phyloP scores from a whole-genome alignment of 1,140 invertebrate genomes.

The Drosophila simulans region DNA sequence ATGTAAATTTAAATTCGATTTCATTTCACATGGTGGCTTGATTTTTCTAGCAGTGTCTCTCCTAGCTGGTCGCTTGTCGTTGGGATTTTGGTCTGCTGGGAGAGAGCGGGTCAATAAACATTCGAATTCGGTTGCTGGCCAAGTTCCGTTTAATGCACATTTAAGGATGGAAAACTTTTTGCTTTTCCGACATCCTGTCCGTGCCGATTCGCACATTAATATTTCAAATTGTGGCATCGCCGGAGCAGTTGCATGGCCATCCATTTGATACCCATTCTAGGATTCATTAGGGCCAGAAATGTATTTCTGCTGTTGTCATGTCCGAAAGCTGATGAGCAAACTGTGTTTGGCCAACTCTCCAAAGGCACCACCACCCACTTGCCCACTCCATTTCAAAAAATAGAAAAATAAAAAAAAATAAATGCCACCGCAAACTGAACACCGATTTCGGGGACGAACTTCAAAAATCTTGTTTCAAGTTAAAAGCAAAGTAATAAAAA shows the following conservation, averaged over 20 bases:
- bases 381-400: not conserved
- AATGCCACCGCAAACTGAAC: slow-evolving; percentile 30
- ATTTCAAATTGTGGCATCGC: slow-evolving; percentile 58
- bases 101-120: slow-evolving; percentile 45
- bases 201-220: slow-evolving; percentile 54
- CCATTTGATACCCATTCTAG: slow-evolving; percentile 24
- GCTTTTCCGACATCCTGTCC: slow-evolving; percentile 29
- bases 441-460: slow-evolving; percentile 48
- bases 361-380: slow-evolving; percentile 24
- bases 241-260: slow-evolving; percentile 26
- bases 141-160: slow-evolving; percentile 68
- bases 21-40: too few relatives aligned
- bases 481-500: slow-evolving; percentile 67
- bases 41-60: not conserved
- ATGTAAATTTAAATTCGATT: too few relatives aligned
- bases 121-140: slow-evolving; percentile 22
- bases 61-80: not conserved
- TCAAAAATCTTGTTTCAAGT: slow-evolving; percentile 59
- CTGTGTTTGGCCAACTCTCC: slow-evolving; percentile 51
- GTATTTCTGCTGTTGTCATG: slow-evolving; percentile 54
- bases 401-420: not conserved
- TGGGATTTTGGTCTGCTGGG: slow-evolving; percentile 24
- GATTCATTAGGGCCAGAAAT: slow-evolving; percentile 37
- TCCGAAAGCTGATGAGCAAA: slow-evolving; percentile 65
- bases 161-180: slow-evolving; percentile 39